These are phyloP conservation scores for Chaitophorus viminalis DNA, from an alignment of 2,888 invertebrate species.

Conservation along the genomic window DNA sequence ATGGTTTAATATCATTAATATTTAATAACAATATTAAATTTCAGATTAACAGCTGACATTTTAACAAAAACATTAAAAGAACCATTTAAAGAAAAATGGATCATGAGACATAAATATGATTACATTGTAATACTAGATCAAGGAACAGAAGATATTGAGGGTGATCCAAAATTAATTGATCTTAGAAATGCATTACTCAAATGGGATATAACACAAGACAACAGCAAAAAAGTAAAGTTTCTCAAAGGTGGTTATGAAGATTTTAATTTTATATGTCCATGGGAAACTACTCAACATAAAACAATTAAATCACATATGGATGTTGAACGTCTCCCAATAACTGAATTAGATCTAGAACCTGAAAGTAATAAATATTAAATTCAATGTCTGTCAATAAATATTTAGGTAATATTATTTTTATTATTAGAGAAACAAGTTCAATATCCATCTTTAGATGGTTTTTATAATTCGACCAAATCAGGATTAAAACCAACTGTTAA, in stretches of 20 bases:
- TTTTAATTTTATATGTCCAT: slow-evolving; percentile 53
- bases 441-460: slow-evolving; percentile 39
- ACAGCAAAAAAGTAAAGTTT: slow-evolving; percentile 57
- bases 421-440: slow-evolving; percentile 31
- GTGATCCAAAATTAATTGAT: slow-evolving; percentile 40
- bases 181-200: slow-evolving; percentile 43
- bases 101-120: slow-evolving; percentile 29
- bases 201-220: slow-evolving; percentile 41
- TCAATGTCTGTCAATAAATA: neutral
- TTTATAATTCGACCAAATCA: slow-evolving; percentile 12
- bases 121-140: slow-evolving; percentile 52
- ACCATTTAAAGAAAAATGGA: slow-evolving; percentile 37
- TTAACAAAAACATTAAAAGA: slow-evolving; percentile 37
- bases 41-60: slow-evolving; percentile 36
- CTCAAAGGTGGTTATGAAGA: slow-evolving; percentile 58
- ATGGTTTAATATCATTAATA: neutral
- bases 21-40: slow-evolving; percentile 20
- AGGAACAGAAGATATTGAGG: slow-evolving; percentile 57
- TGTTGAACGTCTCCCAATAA: slow-evolving; percentile 5
- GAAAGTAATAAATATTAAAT: slow-evolving; percentile 33
- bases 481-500: neutral
- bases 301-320: slow-evolving; percentile 12
- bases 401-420: neutral
- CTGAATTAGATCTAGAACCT: slow-evolving; percentile 10
- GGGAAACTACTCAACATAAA: slow-evolving; percentile 43